Percentiles rank a stretch among this genome's conserved stretches.
These are phyloP conservation scores for Drosophila parthenogenetica DNA, from an alignment of 2,888 invertebrate genomes.

Conservation along the genomic window DNA sequence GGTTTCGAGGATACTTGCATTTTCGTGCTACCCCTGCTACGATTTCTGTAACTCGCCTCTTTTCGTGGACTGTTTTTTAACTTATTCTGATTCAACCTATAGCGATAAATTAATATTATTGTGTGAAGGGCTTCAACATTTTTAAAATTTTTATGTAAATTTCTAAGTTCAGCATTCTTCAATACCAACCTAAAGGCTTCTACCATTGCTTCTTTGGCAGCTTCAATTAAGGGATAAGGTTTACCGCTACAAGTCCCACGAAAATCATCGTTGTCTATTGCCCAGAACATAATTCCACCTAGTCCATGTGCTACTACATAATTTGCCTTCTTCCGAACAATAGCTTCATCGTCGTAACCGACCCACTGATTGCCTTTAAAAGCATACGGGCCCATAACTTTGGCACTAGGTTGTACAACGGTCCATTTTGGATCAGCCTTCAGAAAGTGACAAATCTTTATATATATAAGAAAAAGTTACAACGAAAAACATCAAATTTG, in stretches of 20 bases:
- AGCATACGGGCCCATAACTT: slow-evolving; percentile 96
- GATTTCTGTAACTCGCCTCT: slow-evolving; percentile 80
- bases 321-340: slow-evolving; percentile 92
- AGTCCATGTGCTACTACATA: slow-evolving; percentile 93
- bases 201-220: slow-evolving; percentile 93
- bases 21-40: slow-evolving; percentile 66
- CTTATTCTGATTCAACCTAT: slow-evolving; percentile 68
- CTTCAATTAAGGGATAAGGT: slow-evolving; percentile 96
- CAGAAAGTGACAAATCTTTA: slow-evolving; percentile 93
- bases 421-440: slow-evolving; percentile 91
- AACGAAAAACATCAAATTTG: background rate
- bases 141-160: no score
- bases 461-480: background rate
- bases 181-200: slow-evolving; percentile 87
- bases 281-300: slow-evolving; percentile 89
- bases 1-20: slow-evolving; percentile 71
- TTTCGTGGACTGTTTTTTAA: slow-evolving; percentile 76
- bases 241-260: slow-evolving; percentile 94
- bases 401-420: slow-evolving; percentile 92
- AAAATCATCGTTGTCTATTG: slow-evolving; percentile 97
- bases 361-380: slow-evolving; percentile 96
- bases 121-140: no score
- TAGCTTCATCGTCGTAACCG: slow-evolving; percentile 95
- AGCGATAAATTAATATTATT: background rate
- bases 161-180: no score